Base-by-base conservation (phyloP, 2,113 vertebrate genomes). In the Cyanocitta stelleri region DNA sequence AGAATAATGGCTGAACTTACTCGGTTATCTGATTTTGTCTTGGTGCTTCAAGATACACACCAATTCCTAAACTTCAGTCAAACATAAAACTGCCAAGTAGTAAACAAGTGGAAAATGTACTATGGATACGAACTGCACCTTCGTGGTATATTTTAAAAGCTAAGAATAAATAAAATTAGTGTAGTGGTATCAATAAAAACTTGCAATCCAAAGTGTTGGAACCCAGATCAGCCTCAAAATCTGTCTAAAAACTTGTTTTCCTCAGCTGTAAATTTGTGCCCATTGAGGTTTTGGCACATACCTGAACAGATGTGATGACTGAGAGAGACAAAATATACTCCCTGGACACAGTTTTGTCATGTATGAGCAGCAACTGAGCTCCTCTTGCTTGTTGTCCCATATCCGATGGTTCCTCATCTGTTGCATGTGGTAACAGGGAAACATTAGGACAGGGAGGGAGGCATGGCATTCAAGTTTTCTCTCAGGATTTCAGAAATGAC, bases 311-410 rank as follows among this genome's bases (percentile, higher is more conserved):
- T 67, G 32, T 54, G 39, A 39, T 77, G 35, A 59, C 30, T 15
- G 10, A 35, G 33, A 46, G 59, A 83, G 37, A 80, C 16, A 80
- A 83, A 80, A 88, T 73, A 24, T 7, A 14, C 26, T 85, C 15
- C 7, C 33, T 44, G 16, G 69, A 33, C 14, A 13, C 19, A 17
- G 33, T 64, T 87, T 64, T 72, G 16, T 33, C n/a, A 16, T 7
- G 3, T 54, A 4, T 37, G n/a, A 85, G 26, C 43, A 82, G 71
- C 37, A 85, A 2, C 44, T 13, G 48, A 55, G 14, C 44, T 81
- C 21, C 9, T 67, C 16, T 71, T 87, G 37, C 41, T 51, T 0
- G 0, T 72, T 72, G 16, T 87, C 19, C 13, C 8, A 0, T 41
- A n/a, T 79, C 61, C 79, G 54, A 20, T 73, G 17, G 11, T 78